These are phyloP conservation scores for Byasa hedistus DNA, from an alignment of 2,888 invertebrate genomes.

Conservation along the genomic window DNA sequence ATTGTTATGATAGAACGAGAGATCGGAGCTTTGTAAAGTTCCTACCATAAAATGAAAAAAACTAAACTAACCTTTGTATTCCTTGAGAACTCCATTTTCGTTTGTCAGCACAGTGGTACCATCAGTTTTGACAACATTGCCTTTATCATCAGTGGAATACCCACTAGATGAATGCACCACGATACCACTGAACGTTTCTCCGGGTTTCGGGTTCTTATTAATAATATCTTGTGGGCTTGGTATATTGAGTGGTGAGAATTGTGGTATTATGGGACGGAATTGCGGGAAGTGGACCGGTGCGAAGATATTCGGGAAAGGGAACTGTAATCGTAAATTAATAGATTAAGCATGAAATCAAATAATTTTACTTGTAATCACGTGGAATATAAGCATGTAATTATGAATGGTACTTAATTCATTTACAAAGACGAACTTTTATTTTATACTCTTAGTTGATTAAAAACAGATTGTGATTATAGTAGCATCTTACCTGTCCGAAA, in stretches of 20 bases:
- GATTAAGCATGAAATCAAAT: background rate
- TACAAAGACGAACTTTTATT: slow-evolving; percentile 18
- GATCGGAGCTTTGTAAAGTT: too few relatives aligned
- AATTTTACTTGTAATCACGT: background rate
- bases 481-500: slow-evolving; percentile 41
- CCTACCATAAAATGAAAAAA: too few relatives aligned
- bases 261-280: slow-evolving; percentile 27
- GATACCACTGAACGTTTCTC: slow-evolving; percentile 42
- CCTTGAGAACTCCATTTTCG: slow-evolving; percentile 41
- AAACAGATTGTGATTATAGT: too few relatives aligned
- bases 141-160: slow-evolving; percentile 36
- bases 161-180: slow-evolving; percentile 37
- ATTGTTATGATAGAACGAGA: too few relatives aligned
- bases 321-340: slow-evolving; percentile 26
- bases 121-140: slow-evolving; percentile 41
- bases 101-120: slow-evolving; percentile 43
- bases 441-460: too few relatives aligned
- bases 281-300: slow-evolving; percentile 37
- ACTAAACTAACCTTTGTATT: slow-evolving; percentile 35
- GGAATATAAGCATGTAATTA: background rate
- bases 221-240: slow-evolving; percentile 41
- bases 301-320: slow-evolving; percentile 32
- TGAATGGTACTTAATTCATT: background rate
- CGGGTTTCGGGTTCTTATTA: slow-evolving; percentile 36
- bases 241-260: slow-evolving; percentile 31